phyloP scores from a whole-genome alignment of 2,797 vertebrate genomes.

The Hippopotamyrus pictus region DNA sequence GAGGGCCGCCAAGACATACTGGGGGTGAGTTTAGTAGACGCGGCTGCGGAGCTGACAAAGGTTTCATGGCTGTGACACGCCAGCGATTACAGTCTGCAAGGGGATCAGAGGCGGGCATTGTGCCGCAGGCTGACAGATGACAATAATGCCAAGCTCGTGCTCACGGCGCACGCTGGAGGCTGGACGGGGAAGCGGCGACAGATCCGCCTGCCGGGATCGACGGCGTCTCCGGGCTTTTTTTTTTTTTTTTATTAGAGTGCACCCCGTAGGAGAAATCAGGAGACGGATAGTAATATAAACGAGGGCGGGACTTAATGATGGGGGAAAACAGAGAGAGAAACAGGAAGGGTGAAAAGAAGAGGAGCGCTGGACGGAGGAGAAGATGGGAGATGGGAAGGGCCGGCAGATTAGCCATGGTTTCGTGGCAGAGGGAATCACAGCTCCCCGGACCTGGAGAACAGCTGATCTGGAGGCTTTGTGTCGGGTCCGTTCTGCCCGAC shows the following conservation, averaged over 20 bases:
- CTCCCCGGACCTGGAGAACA: conserved; percentile 4
- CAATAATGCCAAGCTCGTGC: neutral
- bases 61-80: neutral
- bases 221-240: neutral
- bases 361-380: neutral
- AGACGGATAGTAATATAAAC: neutral
- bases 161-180: neutral
- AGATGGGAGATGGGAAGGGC: neutral
- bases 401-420: neutral
- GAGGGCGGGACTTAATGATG: neutral
- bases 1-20: neutral
- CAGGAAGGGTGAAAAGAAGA: neutral
- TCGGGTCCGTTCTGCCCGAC: neutral
- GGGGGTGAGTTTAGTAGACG: neutral
- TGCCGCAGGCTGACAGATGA: neutral
- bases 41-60: neutral
- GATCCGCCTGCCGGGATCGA: neutral
- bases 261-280: neutral
- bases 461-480: conserved; percentile 7
- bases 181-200: neutral
- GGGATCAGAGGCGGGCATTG: neutral
- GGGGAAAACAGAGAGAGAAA: neutral
- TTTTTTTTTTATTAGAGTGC: neutral
- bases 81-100: neutral
- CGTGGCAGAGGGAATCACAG: neutral